Conservation (phyloP, 1,140 invertebrate species). For the Pollicipes pollicipes region DNA sequence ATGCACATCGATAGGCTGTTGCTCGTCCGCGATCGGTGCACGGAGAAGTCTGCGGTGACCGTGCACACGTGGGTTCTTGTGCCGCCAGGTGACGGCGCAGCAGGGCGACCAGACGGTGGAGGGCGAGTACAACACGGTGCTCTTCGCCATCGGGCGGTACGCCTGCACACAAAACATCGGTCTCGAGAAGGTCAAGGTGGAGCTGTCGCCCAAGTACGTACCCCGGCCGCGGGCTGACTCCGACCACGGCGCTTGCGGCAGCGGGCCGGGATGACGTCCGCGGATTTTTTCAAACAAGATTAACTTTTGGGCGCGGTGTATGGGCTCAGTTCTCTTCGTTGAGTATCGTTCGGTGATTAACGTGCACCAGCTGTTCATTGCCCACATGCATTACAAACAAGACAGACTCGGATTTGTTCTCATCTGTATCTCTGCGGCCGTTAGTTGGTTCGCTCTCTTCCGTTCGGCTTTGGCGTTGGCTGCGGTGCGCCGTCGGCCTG, state of each 20-base stretch:
- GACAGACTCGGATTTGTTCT: too few relatives aligned
- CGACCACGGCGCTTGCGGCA: neutral
- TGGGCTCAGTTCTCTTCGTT: too few relatives aligned
- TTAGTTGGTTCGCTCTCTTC: neutral
- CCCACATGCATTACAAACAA: too few relatives aligned
- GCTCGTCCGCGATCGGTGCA: neutral
- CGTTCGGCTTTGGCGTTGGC: neutral
- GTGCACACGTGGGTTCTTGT: neutral
- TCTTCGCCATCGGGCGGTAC: neutral
- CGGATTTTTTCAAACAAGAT: slow-evolving; percentile 2
- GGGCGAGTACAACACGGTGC: neutral
- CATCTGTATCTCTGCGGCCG: too few relatives aligned
- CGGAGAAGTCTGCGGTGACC: neutral
- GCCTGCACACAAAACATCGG: too few relatives aligned
- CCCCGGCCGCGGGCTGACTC: neutral
- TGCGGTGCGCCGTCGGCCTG: neutral
- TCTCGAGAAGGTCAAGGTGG: neutral
- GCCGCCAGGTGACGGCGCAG: neutral
- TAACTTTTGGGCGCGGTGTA: too few relatives aligned
- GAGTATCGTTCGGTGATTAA: too few relatives aligned
- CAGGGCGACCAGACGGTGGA: neutral
- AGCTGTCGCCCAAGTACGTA: neutral
- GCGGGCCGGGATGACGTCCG: neutral
- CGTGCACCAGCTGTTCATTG: too few relatives aligned
- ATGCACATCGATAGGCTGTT: neutral